Percentiles rank a stretch among this genome's conserved stretches.
Evolutionary conservation across 2,113 vertebrate species (phyloP).

Genomic region (Thermophis baileyi): DNA sequence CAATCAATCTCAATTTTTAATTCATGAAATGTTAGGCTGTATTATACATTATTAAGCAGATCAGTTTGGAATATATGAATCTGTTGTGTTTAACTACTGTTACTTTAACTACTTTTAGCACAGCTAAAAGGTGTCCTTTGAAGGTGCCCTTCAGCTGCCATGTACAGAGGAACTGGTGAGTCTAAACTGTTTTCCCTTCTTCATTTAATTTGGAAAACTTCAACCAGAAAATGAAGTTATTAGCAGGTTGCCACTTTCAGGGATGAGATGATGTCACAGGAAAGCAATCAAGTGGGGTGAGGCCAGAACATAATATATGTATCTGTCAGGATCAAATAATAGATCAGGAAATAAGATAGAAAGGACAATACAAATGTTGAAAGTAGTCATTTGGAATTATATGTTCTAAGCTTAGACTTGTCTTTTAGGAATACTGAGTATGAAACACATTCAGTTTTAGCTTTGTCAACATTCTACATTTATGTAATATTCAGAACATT

Average conservation of each 20-base stretch:
- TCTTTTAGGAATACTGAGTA: neutral
- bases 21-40: slow-evolving; percentile 44
- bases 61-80: slow-evolving; percentile 18
- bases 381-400: slow-evolving; percentile 46
- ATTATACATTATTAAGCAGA: slow-evolving; percentile 33
- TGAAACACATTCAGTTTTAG: neutral
- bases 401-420: slow-evolving; percentile 56
- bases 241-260: slow-evolving; percentile 71
- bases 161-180: slow-evolving; percentile 76
- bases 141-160: slow-evolving; percentile 73
- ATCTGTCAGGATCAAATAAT: slow-evolving; percentile 70
- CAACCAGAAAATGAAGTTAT: slow-evolving; percentile 83
- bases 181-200: slow-evolving; percentile 71
- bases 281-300: slow-evolving; percentile 71
- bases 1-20: slow-evolving; percentile 35
- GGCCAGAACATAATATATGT: slow-evolving; percentile 78
- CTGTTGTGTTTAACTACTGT: slow-evolving; percentile 11
- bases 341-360: slow-evolving; percentile 59
- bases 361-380: slow-evolving; percentile 51
- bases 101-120: neutral
- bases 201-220: slow-evolving; percentile 81
- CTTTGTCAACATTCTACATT: neutral
- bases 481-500: neutral
- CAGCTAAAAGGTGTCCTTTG: slow-evolving; percentile 51
- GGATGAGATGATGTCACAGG: slow-evolving; percentile 67